Evolutionary conservation across 53 echinoderm and acorn worm genomes (phyloP), one percentile per base, ranked within the genome.

Genomic region (Hippasteria phrygiana): DNA sequence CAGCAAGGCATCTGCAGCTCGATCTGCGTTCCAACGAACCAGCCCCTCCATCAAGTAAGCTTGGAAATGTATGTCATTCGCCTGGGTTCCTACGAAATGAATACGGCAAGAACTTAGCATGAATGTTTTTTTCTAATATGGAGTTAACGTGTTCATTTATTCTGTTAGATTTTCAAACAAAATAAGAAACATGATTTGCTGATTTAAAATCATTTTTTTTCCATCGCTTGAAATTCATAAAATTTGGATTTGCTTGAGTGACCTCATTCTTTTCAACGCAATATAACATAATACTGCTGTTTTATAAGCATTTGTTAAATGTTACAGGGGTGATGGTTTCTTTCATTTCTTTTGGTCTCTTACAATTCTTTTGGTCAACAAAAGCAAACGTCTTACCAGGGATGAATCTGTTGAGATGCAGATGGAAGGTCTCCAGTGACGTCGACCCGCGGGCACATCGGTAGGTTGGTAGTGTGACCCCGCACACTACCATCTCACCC

Each of bases 371-470:
- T n/a, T n/a, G n/a, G n/a, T 13, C 54, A 54, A 64, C 9, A 8
- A 24, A 67, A 2, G 5, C 20, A 55, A 16, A n/a, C n/a, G 33
- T 43, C 72, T 43, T 73, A 91, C 93, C 96, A 65, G 90, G 96
- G 31, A 95, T 96, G 77, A 93, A 93, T 26, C 87, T 10, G 43
- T 90, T 80, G 4, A 96, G 75, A 45, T 93, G 96, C 1, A 92
- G 88, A 34, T 96, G 94, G 55, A 92, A 94, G 22, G 90, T 75
- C 75, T 96, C 94, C 28, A 96, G 70, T 0, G 94, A 96, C n/a
- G 92, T 88, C 2, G 94, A 88, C 5, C 96, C 94, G 18, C 92
- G 70, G 20, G 85, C 94, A 88, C 94, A 96, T 36, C 90, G 40
- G 87, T 56, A 96, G 1, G 85, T 78, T 1, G 92, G 92, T 32